These are phyloP conservation scores for Xylocopa sonorina DNA, from an alignment of 1,140 invertebrate genomes.

Conservation along the genomic window DNA sequence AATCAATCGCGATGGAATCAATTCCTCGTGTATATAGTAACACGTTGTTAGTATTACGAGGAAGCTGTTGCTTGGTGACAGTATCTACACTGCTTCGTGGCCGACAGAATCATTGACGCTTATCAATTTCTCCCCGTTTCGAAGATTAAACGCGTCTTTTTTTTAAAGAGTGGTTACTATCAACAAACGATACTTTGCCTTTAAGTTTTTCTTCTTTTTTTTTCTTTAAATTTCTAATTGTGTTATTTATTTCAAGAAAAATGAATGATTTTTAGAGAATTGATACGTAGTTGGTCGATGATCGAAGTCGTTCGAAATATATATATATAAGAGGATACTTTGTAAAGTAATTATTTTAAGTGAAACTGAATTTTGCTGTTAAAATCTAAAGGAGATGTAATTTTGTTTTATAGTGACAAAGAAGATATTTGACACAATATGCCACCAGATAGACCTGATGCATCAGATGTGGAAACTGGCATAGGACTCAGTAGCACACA, in stretches of 20 bases:
- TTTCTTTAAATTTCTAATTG: background rate
- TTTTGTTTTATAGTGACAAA: slow-evolving; percentile 73
- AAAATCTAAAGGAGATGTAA: background rate
- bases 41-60: slow-evolving; percentile 65
- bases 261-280: no score
- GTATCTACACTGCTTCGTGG: slow-evolving; percentile 63
- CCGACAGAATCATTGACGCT: slow-evolving; percentile 2
- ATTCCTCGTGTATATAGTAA: background rate
- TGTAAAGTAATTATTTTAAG: background rate
- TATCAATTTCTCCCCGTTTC: background rate
- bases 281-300: background rate
- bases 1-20: no score
- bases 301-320: no score
- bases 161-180: background rate
- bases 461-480: slow-evolving; percentile 74
- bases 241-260: background rate
- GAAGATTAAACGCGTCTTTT: background rate
- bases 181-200: background rate
- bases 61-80: slow-evolving; percentile 76
- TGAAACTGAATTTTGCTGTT: background rate
- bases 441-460: slow-evolving; percentile 80
- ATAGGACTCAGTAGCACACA: slow-evolving; percentile 71
- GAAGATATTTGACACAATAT: slow-evolving; percentile 68
- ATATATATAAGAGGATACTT: background rate
- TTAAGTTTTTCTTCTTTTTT: background rate